Evolutionary conservation across 2,888 invertebrate genomes (phyloP).

Genomic region (Liposcelis brunnea): DNA sequence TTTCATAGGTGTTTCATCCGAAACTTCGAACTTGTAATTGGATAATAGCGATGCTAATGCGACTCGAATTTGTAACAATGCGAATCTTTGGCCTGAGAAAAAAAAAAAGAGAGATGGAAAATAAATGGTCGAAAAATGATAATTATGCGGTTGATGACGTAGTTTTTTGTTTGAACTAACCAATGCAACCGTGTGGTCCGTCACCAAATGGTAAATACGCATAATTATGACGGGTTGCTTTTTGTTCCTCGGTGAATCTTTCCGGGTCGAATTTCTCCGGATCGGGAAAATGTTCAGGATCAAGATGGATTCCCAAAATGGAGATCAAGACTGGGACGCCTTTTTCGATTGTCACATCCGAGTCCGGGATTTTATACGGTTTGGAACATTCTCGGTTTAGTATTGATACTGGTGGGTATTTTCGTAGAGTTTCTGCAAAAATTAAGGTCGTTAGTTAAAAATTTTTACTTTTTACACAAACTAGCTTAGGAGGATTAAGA

Average conservation of each 20-base stretch:
- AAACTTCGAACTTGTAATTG: constrained; percentile 11
- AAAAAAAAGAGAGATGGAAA: too few species aligned
- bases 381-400: too few species aligned
- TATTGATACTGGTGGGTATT: too few species aligned
- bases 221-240: constrained; percentile 5
- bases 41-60: constrained; percentile 12
- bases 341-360: too few species aligned
- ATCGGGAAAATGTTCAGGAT: constrained; percentile 10
- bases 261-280: constrained; percentile 12
- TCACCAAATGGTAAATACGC: constrained; percentile 12
- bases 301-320: constrained; percentile 6
- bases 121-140: too few species aligned
- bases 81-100: constrained; percentile 12
- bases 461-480: too few species aligned
- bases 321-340: constrained; percentile 2
- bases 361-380: too few species aligned
- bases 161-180: too few species aligned
- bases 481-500: too few species aligned
- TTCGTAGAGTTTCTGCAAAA: not conserved
- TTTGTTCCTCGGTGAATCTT: constrained; percentile 10
- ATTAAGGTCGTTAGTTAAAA: too few species aligned
- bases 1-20: constrained; percentile 3
- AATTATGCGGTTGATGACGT: too few species aligned
- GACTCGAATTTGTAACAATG: constrained; percentile 12
- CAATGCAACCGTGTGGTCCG: constrained; percentile 11